phyloP scores from a whole-genome alignment of 1,140 invertebrate species.

The Drosophila cardini region DNA sequence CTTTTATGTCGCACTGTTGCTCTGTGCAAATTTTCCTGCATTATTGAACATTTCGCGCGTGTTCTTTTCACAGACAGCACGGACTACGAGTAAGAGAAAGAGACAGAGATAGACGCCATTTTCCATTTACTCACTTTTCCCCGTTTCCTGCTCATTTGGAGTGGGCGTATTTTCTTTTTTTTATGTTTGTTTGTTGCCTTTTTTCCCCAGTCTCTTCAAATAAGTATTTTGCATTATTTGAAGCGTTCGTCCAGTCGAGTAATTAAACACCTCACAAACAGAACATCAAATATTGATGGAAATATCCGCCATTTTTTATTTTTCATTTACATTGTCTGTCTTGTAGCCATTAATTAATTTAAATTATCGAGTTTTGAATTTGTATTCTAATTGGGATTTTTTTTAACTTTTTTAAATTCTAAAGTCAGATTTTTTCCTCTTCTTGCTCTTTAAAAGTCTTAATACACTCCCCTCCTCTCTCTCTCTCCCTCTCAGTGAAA shows the following conservation, averaged over 20 bases:
- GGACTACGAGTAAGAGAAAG: neutral
- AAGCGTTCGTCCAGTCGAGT: slow-evolving; percentile 9
- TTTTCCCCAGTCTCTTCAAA: neutral
- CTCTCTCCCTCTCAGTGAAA: no score
- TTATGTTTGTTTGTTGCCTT: slow-evolving; percentile 15
- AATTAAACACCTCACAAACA: slow-evolving; percentile 36
- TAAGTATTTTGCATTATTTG: slow-evolving; percentile 27
- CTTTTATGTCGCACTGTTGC: slow-evolving; percentile 44
- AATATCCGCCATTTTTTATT: neutral
- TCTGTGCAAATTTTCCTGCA: slow-evolving; percentile 42
- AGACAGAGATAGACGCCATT: slow-evolving; percentile 17
- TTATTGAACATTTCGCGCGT: slow-evolving; percentile 47
- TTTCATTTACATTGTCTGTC: neutral
- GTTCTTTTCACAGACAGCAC: slow-evolving; percentile 19
- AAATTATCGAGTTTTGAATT: neutral
- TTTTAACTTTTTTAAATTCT: no score
- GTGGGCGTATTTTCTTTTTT: neutral
- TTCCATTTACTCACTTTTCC: slow-evolving; percentile 26
- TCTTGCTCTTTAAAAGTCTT: no score
- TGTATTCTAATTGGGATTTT: no score
- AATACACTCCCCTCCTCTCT: no score
- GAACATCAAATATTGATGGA: slow-evolving; percentile 21
- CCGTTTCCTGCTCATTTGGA: neutral
- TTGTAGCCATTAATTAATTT: neutral
- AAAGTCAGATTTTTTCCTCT: no score